Evolutionary conservation across 2,113 vertebrate genomes (phyloP).

Genomic region (Passer domesticus): DNA sequence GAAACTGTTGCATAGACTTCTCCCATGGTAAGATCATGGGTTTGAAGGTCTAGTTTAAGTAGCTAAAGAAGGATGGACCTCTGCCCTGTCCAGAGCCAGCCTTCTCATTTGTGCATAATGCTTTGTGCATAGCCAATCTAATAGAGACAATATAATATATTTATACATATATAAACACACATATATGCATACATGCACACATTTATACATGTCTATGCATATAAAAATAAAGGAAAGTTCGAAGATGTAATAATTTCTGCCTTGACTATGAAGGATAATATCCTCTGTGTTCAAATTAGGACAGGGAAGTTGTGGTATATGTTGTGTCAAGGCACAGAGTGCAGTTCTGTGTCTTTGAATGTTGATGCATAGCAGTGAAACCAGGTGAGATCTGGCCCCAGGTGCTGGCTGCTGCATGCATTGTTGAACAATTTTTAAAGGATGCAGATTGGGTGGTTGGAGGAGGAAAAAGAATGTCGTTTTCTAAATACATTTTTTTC

Average conservation of each 20-base stretch:
- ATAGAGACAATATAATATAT: neutral
- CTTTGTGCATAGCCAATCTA: neutral
- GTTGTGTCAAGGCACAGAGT: neutral
- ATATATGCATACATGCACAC: accelerated
- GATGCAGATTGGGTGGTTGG: slow-evolving; percentile 8
- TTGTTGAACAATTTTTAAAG: slow-evolving; percentile 57
- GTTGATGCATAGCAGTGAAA: slow-evolving; percentile 8
- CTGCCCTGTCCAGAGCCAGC: neutral
- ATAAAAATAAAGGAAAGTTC: neutral
- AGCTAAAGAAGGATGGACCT: neutral
- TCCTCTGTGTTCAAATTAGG: neutral
- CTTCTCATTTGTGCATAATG: neutral
- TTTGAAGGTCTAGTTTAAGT: neutral
- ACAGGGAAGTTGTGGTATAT: neutral
- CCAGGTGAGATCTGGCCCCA: slow-evolving; percentile 49
- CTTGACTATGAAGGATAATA: neutral
- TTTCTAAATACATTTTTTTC: neutral
- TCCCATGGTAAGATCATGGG: neutral
- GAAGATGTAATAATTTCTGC: neutral
- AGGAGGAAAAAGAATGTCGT: slow-evolving; percentile 24
- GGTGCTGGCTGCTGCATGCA: slow-evolving; percentile 48
- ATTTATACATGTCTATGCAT: no score
- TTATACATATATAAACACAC: neutral
- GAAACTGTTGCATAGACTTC: neutral
- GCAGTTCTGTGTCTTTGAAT: slow-evolving; percentile 47